These are phyloP conservation scores for Drosophila emarginata DNA, from an alignment of 2,888 invertebrate species.

Conservation along the genomic window DNA sequence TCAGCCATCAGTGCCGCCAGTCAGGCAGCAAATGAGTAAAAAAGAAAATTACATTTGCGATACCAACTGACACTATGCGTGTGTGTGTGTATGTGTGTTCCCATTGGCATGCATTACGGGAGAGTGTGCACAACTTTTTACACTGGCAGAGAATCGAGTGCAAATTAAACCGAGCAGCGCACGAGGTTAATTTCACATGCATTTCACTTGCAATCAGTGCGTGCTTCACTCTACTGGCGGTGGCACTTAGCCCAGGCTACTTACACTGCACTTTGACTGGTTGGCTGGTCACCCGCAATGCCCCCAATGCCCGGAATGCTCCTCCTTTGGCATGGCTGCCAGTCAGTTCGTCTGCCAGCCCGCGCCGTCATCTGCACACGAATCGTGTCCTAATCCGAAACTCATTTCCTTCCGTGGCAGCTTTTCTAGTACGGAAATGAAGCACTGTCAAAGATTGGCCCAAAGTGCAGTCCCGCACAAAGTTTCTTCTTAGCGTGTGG, in stretches of 20 bases:
- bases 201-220: constrained; percentile 76
- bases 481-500: constrained; percentile 67
- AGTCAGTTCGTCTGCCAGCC: constrained; percentile 5
- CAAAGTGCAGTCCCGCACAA: constrained; percentile 55
- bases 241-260: constrained; percentile 71
- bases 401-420: constrained; percentile 78
- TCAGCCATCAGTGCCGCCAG: constrained; percentile 52
- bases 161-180: constrained; percentile 74
- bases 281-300: constrained; percentile 32
- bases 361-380: constrained; percentile 44
- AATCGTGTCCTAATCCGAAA: constrained; percentile 78
- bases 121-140: constrained; percentile 10
- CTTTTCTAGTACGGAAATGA: constrained; percentile 68
- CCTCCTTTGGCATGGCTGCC: not conserved
- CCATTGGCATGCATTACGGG: constrained; percentile 60
- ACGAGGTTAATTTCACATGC: constrained; percentile 76
- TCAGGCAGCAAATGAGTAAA: constrained; percentile 69
- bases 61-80: constrained; percentile 24
- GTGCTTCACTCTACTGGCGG: constrained; percentile 53
- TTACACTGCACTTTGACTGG: constrained; percentile 56
- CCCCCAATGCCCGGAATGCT: constrained; percentile 12
- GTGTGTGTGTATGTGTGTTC: constrained; percentile 17
- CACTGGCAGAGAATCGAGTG: constrained; percentile 57
- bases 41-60: constrained; percentile 73
- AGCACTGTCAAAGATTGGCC: constrained; percentile 57